Conservation (phyloP, 1,140 invertebrate genomes). For the Gyrodactylus bullatarudis region DNA sequence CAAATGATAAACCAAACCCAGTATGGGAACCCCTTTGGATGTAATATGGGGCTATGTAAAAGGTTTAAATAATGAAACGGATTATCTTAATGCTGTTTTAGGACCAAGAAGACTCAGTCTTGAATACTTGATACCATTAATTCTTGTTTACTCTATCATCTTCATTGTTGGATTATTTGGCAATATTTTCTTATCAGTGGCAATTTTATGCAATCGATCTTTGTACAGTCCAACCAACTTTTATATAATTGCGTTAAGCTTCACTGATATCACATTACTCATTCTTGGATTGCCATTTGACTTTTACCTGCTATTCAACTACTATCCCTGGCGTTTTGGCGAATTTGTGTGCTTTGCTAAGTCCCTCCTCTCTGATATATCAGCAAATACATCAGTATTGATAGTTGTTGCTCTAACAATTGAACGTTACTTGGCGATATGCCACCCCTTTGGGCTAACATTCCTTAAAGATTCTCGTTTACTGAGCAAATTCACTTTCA, state of each 20-base stretch:
- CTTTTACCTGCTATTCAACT: neutral
- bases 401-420: conserved; percentile 36
- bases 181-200: conserved; percentile 60
- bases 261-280: conserved; percentile 1
- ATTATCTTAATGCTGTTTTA: too few species aligned
- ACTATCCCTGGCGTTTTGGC: neutral
- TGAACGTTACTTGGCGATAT: conserved; percentile 42
- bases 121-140: conserved; percentile 16
- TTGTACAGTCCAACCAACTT: conserved; percentile 44
- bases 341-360: neutral
- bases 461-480: neutral
- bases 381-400: neutral
- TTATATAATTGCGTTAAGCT: conserved; percentile 5
- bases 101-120: neutral
- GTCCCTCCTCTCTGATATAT: neutral
- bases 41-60: too few species aligned
- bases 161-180: conserved; percentile 51
- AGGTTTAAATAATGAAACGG: too few species aligned
- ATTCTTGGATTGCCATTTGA: neutral
- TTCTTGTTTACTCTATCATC: conserved; percentile 40
- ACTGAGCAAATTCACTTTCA: neutral
- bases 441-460: conserved; percentile 30
- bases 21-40: too few species aligned
- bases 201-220: conserved; percentile 54
- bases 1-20: too few species aligned